phyloP scores from a whole-genome alignment of 2,888 invertebrate species.

The Lypha dubia region DNA sequence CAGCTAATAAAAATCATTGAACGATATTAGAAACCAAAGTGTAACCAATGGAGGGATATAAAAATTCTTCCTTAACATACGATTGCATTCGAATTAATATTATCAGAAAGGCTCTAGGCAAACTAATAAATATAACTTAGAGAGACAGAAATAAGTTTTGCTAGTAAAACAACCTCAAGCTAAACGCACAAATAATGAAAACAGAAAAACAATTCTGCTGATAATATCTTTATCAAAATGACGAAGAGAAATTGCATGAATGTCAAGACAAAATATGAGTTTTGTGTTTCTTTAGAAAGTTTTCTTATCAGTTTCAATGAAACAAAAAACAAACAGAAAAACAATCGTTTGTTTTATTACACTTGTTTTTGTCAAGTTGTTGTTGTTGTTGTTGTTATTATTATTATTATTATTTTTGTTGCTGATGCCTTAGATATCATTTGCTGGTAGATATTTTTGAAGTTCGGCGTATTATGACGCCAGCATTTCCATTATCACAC shows the following conservation, averaged over 20 bases:
- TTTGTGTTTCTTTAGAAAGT: slow-evolving; percentile 54
- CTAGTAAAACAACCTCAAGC: slow-evolving; percentile 40
- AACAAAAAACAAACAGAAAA: slow-evolving; percentile 16
- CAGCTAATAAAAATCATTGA: slow-evolving; percentile 73
- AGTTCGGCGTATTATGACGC: slow-evolving; percentile 47
- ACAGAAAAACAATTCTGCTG: slow-evolving; percentile 59
- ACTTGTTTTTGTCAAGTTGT: slow-evolving; percentile 70
- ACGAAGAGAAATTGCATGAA: slow-evolving; percentile 48
- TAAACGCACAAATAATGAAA: slow-evolving; percentile 34
- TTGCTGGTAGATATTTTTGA: slow-evolving; percentile 49
- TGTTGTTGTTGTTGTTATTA: slow-evolving; percentile 57
- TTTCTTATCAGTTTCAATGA: slow-evolving; percentile 59
- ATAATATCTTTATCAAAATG: slow-evolving; percentile 63
- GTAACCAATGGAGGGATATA: slow-evolving; percentile 64
- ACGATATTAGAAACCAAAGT: slow-evolving; percentile 55
- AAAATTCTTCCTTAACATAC: slow-evolving; percentile 25
- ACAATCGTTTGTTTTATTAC: slow-evolving; percentile 73
- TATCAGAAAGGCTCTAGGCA: slow-evolving; percentile 37
- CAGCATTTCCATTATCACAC: slow-evolving; percentile 53
- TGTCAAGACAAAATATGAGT: slow-evolving; percentile 49
- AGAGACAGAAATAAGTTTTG: slow-evolving; percentile 31
- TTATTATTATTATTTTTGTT: slow-evolving; percentile 41
- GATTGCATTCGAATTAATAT: slow-evolving; percentile 23
- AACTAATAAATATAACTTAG: slow-evolving; percentile 41
- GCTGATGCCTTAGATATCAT: slow-evolving; percentile 55